Conservation (phyloP, 2,888 invertebrate genomes). For the Polia nebulosa region DNA sequence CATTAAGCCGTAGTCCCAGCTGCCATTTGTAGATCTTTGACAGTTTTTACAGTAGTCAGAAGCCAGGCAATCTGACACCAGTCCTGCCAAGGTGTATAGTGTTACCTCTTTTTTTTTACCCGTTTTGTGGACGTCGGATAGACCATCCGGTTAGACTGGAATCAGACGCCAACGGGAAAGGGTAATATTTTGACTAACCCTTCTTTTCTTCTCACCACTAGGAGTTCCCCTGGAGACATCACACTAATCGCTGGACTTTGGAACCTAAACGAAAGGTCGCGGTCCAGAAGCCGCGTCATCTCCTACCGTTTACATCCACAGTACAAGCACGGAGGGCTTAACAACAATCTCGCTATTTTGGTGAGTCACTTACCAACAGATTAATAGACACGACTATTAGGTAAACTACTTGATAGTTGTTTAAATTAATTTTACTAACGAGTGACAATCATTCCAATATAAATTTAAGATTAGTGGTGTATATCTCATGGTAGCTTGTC, state of each 20-base stretch:
- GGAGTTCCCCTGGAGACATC: constrained; percentile 76
- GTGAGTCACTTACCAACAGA: constrained; percentile 57
- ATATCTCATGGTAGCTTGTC: not conserved
- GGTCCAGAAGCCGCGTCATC: constrained; percentile 75
- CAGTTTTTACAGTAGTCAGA: not conserved
- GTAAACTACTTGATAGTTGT: not conserved
- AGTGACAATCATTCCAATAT: not conserved
- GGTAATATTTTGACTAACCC: not conserved
- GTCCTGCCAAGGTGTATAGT: not conserved
- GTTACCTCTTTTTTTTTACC: no score
- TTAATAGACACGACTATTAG: not conserved
- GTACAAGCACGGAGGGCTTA: constrained; percentile 75
- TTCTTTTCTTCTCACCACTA: constrained; percentile 48
- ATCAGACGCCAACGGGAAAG: not conserved
- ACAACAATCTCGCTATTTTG: constrained; percentile 81
- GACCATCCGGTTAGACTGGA: not conserved
- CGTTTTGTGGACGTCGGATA: no score
- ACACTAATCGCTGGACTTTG: constrained; percentile 80
- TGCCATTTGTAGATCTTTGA: not conserved
- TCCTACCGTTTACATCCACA: constrained; percentile 76
- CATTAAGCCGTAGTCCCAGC: not conserved
- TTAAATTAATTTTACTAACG: not conserved
- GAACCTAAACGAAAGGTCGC: constrained; percentile 76
- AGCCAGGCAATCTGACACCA: not conserved
- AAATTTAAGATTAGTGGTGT: not conserved